Percentiles rank a stretch among this genome's conserved stretches.
Evolutionary conservation across 2,888 invertebrate genomes (phyloP).

Genomic region (Scaptomyza reducta): DNA sequence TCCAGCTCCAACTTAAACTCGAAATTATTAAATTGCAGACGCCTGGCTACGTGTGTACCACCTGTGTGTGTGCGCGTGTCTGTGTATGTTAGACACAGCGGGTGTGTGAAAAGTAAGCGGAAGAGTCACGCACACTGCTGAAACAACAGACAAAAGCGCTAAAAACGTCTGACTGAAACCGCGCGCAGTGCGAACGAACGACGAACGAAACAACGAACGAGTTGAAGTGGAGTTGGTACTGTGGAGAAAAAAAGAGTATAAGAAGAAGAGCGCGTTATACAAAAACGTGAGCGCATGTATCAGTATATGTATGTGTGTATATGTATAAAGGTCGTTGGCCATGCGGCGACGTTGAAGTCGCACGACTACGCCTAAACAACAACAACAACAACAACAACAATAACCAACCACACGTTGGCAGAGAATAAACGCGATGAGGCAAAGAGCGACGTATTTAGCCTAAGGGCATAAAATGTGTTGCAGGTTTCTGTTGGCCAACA

Average conservation of each 20-base stretch:
- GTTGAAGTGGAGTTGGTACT: slow-evolving; percentile 50
- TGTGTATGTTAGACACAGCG: slow-evolving; percentile 38
- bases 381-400: slow-evolving; percentile 50
- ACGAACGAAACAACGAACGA: slow-evolving; percentile 42
- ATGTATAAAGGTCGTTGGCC: slow-evolving; percentile 78
- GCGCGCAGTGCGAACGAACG: slow-evolving; percentile 26
- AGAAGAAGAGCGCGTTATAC: slow-evolving; percentile 51
- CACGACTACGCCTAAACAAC: slow-evolving; percentile 55
- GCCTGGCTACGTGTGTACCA: slow-evolving; percentile 22
- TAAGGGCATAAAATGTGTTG: slow-evolving; percentile 78
- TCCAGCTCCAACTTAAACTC: slow-evolving; percentile 45
- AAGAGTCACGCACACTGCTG: slow-evolving; percentile 57
- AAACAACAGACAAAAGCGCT: slow-evolving; percentile 66
- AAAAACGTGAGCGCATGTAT: slow-evolving; percentile 52
- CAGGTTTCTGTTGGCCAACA: slow-evolving; percentile 64
- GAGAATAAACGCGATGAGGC: slow-evolving; percentile 45
- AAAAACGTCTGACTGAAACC: slow-evolving; percentile 68
- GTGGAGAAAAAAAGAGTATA: slow-evolving; percentile 27
- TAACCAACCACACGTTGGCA: slow-evolving; percentile 41
- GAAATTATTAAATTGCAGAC: slow-evolving; percentile 78
- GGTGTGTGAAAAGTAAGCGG: slow-evolving; percentile 35
- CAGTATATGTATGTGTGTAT: slow-evolving; percentile 11
- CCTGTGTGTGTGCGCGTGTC: slow-evolving; percentile 18
- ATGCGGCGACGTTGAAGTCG: slow-evolving; percentile 73
- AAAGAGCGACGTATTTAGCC: slow-evolving; percentile 69